Conservation (phyloP, 2,888 invertebrate genomes). For the Argyresthia goedartella region DNA sequence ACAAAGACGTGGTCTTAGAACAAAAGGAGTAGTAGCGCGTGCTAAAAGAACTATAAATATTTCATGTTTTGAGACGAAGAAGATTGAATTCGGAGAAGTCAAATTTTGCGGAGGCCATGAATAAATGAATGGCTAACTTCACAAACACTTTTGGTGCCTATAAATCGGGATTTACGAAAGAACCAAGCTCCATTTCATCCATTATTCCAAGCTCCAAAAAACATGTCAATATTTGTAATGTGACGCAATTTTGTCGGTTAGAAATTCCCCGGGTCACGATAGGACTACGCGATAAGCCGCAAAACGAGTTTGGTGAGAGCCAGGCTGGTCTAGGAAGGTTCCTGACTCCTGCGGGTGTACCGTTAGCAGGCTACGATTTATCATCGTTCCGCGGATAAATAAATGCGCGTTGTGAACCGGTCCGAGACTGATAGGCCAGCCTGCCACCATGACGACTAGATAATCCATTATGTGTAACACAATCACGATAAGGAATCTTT, state of each 20-base stretch:
- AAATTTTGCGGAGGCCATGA: not conserved
- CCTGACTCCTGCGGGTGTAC: conserved; percentile 20
- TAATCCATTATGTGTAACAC: not conserved
- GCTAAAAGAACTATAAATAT: too few relatives aligned
- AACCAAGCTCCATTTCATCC: not conserved
- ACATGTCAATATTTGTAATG: not conserved
- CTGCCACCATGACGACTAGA: conserved; percentile 17
- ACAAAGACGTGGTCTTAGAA: too few relatives aligned
- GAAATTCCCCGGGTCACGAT: not conserved
- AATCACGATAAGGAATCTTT: not conserved
- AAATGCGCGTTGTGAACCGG: conserved; percentile 32
- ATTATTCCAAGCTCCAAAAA: too few relatives aligned
- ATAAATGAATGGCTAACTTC: not conserved
- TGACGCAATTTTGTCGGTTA: conserved; percentile 1
- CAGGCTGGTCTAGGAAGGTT: conserved; percentile 3
- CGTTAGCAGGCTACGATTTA: conserved; percentile 46
- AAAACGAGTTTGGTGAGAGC: conserved; percentile 1
- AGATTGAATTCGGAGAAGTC: too few relatives aligned
- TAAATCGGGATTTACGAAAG: not conserved
- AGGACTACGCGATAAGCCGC: not conserved
- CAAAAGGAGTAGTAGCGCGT: too few relatives aligned
- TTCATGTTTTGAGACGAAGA: too few relatives aligned
- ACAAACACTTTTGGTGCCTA: not conserved
- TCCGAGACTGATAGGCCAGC: conserved; percentile 31
- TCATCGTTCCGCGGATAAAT: conserved; percentile 44